Base-by-base conservation (phyloP, 2,797 vertebrate species). In the Toxotes lorentzi region DNA sequence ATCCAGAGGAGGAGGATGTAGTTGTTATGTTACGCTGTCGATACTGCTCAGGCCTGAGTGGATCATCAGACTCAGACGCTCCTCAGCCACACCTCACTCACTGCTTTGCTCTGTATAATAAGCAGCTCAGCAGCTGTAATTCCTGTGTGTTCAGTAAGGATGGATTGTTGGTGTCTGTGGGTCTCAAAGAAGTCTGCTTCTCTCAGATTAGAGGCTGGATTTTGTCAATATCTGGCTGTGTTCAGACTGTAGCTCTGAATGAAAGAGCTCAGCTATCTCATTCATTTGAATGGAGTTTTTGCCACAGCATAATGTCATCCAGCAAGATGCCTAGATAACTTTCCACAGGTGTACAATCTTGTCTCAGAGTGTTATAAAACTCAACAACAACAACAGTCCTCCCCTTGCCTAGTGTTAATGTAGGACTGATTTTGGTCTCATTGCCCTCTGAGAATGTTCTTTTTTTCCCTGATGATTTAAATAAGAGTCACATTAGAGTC, bases 31-130 rank as follows among this genome's bases (percentile, higher is more conserved):
- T 50, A 0, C 10, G 7, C 56, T 70, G 69, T 76, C 79, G 74
- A 63, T 53, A 40, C 48, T 11, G 51, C 38, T 67, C 65, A 53
- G 53, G 47, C 53, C 40, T 70, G 40, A 76, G 57, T 71, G 79
- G 76, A 74, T 84, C 75, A 78, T 59, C 40, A 38, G 24, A 58
- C 41, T 78, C 40, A 58, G 76, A 64, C 17, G 11, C 43, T 17
- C 65, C 43, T 47, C 62, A 75, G 63, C 23, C 60, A 61, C 64
- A 43, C 16, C 45, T 59, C 47, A 38, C 34, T 56, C 56, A 57
- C 9, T 64, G 48, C 38, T 45, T n/a, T 32, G 23, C 24, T 24
- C 7, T 66, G 57, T 53, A 7, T 56, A 24, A 60, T 17, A 40
- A 41, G 57, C 34, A 23, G 35, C 30, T 43, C 35, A 58, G 45